A percentile compares a stretch with the other conserved stretches of the same genome.
These are phyloP conservation scores for Achroia grisella DNA, from an alignment of 1,140 invertebrate genomes.

Conservation along the genomic window DNA sequence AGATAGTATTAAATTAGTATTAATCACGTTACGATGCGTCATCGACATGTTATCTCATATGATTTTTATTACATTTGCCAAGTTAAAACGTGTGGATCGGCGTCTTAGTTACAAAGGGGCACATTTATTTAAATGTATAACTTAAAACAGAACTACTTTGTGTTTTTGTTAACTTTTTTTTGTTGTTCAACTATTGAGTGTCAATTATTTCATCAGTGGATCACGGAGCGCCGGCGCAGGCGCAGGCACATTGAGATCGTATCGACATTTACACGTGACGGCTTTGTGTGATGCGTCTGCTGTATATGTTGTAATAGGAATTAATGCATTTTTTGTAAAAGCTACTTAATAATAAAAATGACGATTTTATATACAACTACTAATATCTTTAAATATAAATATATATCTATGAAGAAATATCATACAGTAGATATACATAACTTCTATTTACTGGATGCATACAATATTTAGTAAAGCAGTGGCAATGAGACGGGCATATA, in stretches of 20 bases:
- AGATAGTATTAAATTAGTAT: too few species aligned
- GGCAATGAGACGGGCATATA: too few species aligned
- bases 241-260: slow-evolving; percentile 13
- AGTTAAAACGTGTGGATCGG: slow-evolving; percentile 23
- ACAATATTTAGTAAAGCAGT: too few species aligned
- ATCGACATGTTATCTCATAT: too few species aligned
- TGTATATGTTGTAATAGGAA: too few species aligned
- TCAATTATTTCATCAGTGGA: slow-evolving; percentile 59
- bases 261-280: slow-evolving; percentile 41
- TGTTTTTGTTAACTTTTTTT: slow-evolving; percentile 20
- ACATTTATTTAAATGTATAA: slow-evolving; percentile 27
- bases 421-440: too few species aligned
- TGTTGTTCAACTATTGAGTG: slow-evolving; percentile 21
- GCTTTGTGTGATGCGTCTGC: slow-evolving; percentile 35
- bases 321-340: slow-evolving; percentile 6
- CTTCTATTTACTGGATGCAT: too few species aligned
- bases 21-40: too few species aligned
- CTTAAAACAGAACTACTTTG: slow-evolving; percentile 2
- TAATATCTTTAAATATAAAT: too few species aligned
- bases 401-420: too few species aligned
- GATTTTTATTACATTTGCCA: not conserved
- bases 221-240: slow-evolving; percentile 33
- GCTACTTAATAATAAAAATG: slow-evolving; percentile 4
- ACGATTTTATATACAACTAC: too few species aligned
- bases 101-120: not conserved